phyloP scores from a whole-genome alignment of 2,797 vertebrate species.

The Acrossocheilus wenchowensis region DNA sequence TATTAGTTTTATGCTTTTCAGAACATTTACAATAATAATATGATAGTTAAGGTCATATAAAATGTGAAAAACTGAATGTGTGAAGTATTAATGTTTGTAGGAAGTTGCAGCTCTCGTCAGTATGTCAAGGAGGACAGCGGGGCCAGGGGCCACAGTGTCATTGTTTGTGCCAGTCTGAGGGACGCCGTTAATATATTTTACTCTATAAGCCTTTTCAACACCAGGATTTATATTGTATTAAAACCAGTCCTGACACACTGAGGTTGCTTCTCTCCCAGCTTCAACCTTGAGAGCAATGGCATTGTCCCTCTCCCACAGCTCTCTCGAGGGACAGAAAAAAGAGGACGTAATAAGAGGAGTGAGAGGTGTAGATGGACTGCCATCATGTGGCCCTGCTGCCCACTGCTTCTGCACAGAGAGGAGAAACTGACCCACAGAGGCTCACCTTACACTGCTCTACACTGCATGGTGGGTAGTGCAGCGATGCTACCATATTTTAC shows the following conservation, averaged over 20 bases:
- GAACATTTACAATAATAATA: not conserved
- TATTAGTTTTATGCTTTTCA: not conserved
- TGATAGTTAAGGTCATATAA: not conserved
- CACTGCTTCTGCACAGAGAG: not conserved
- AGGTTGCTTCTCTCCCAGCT: slow-evolving; percentile 32
- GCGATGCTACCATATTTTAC: not conserved
- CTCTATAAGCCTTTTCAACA: slow-evolving; percentile 40
- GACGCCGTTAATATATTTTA: slow-evolving; percentile 39
- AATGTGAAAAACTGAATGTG: not conserved
- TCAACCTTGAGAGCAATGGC: slow-evolving; percentile 46
- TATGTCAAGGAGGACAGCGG: slow-evolving; percentile 23
- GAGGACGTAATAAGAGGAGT: not conserved
- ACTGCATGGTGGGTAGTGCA: not conserved
- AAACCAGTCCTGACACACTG: slow-evolving; percentile 40
- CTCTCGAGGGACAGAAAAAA: slow-evolving; percentile 18
- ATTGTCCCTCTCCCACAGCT: slow-evolving; percentile 30
- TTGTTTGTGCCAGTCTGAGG: slow-evolving; percentile 32
- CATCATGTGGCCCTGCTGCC: slow-evolving; percentile 39
- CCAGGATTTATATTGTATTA: slow-evolving; percentile 45
- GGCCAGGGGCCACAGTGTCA: slow-evolving; percentile 32
- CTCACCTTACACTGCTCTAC: not conserved
- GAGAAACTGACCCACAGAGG: not conserved
- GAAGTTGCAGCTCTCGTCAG: not conserved
- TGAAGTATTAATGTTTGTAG: slow-evolving; percentile 4
- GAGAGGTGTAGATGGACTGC: slow-evolving; percentile 43